Base-by-base conservation (phyloP, 92 coral and sea anemone species). In the Galaxea fascicularis region DNA sequence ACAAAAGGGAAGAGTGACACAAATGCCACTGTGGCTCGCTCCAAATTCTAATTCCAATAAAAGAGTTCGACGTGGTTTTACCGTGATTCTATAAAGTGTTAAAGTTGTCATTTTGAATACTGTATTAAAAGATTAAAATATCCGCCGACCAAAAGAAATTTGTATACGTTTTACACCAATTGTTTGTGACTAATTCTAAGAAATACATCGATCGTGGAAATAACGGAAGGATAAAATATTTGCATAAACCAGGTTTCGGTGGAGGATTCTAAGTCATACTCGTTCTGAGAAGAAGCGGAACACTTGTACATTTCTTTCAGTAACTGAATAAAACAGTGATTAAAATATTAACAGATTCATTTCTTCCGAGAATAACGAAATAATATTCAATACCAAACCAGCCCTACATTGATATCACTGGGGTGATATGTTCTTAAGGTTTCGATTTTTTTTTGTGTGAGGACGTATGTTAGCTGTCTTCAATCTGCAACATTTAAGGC, bases 211-310 rank as follows among this genome's bases (percentile, higher is more conserved):
- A 59, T 82, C 70, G 77, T 2, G 77, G 86, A 82, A 82, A 82
- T 58, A 26, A n/a, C 71, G 78, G 86, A 71, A 81, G 78, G 56
- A 16, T 58, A 51, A 28, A 15, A 8, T 24, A 56, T 39, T 70
- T 41, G 59, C 70, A 54, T 16, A 26, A 39, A 45, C 69, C 24
- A 8, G n/a, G 59, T 31, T 44, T 25, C 60, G 13, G 10, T 52
- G 46, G 44, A 44, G 63, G 83, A 62, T 65, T 78, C 73, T 54
- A 12, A 39, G 1, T 57, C 68, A 69, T 29, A 46, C 30, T 25
- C 49, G 45, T 82, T 82, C 86, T 56, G 20, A 82, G 86, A 82
- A 82, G 77, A 70, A 71, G 71, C 86, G 86, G 86, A 82, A 82
- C 78, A 69, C 29, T 46, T 25, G 15, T 18, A 45, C 41, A 22